phyloP scores from a whole-genome alignment of 2,113 vertebrate species.

The Herpailurus yagouaroundi region DNA sequence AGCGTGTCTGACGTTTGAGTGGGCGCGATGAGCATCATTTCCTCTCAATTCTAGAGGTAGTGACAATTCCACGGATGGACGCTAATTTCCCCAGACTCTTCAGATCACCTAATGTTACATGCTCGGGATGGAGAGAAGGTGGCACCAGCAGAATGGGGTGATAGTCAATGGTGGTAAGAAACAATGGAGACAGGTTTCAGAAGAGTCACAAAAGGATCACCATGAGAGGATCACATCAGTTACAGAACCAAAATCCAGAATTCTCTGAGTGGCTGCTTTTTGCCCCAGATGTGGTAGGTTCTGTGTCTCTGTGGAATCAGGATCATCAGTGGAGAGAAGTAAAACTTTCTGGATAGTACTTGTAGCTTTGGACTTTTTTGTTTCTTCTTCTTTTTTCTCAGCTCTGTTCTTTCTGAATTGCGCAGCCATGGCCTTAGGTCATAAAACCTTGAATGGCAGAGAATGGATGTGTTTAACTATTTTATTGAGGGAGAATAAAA shows the following conservation, averaged over 20 bases:
- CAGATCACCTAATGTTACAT: rapidly evolving
- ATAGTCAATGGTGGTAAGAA: too few species aligned
- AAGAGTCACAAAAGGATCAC: not conserved
- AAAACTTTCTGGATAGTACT: not conserved
- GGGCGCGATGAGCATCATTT: rapidly evolving
- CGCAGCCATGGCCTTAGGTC: not conserved
- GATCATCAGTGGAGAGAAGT: not conserved
- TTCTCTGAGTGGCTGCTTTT: not conserved
- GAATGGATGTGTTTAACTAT: not conserved
- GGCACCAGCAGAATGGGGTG: rapidly evolving
- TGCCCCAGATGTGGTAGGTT: too few species aligned
- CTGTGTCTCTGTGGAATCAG: not conserved
- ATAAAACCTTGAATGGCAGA: not conserved
- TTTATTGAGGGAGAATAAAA: not conserved
- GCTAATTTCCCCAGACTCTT: not conserved
- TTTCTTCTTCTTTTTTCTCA: not conserved
- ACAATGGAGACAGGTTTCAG: not conserved
- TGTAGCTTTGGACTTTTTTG: not conserved
- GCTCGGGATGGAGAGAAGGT: too few species aligned
- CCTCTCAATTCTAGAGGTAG: not conserved
- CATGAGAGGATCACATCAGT: not conserved
- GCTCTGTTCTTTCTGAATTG: not conserved
- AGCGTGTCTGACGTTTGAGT: rapidly evolving
- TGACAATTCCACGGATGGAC: not conserved
- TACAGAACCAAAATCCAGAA: not conserved